Conservation (phyloP, 2,797 vertebrate species). For the Megalops cyprinoides region DNA sequence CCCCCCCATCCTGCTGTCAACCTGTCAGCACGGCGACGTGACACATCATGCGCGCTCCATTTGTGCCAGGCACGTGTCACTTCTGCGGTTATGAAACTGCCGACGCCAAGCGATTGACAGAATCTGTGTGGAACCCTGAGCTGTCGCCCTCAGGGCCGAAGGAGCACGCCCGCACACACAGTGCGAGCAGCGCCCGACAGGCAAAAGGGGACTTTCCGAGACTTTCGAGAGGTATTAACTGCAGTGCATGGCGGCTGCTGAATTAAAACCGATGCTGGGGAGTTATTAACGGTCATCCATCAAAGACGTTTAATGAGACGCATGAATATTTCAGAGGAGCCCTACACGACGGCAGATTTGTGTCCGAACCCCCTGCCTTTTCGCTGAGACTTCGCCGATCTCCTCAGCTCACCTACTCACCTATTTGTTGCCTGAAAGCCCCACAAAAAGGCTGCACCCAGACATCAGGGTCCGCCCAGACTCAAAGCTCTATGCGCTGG, state of each 20-base stretch:
- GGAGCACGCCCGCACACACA: background rate
- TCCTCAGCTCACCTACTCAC: too few species aligned
- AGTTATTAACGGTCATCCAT: slow-evolving; percentile 11
- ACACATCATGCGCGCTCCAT: background rate
- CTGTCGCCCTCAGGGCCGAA: background rate
- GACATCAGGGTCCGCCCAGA: too few species aligned
- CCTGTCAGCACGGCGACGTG: background rate
- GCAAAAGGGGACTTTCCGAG: background rate
- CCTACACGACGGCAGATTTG: too few species aligned
- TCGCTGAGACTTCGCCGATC: too few species aligned
- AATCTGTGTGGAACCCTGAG: background rate
- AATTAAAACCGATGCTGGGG: background rate
- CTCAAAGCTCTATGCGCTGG: too few species aligned
- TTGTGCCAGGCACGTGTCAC: background rate
- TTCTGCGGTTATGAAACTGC: background rate
- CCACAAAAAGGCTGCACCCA: too few species aligned
- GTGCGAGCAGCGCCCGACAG: background rate
- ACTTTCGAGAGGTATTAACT: background rate
- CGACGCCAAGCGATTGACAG: too few species aligned
- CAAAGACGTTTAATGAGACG: slow-evolving; percentile 1
- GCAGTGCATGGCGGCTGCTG: background rate
- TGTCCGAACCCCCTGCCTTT: too few species aligned
- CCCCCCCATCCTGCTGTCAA: background rate
- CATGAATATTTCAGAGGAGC: slow-evolving; percentile 3
- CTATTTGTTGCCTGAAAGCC: too few species aligned